A percentile compares a stretch with the other conserved stretches of the same genome.
Evolutionary conservation across 1,140 invertebrate genomes (phyloP).

Genomic region (Anastrepha obliqua): DNA sequence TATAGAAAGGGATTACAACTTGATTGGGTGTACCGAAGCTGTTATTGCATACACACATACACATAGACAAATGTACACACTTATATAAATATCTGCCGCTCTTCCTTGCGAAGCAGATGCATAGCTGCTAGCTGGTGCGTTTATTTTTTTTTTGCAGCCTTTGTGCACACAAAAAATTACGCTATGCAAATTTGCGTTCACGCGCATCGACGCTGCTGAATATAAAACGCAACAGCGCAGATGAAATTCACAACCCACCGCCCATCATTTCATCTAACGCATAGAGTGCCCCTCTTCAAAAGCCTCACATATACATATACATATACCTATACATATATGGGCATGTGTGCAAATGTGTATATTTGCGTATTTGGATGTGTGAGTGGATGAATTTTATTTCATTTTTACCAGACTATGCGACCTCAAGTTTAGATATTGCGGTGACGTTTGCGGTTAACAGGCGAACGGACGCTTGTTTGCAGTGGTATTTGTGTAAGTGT

Average conservation of each 20-base stretch:
- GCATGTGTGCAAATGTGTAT: too few relatives aligned
- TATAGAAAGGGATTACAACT: too few relatives aligned
- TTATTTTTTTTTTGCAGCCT: not conserved
- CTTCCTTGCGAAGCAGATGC: too few relatives aligned
- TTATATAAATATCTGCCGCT: not conserved
- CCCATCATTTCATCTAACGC: not conserved
- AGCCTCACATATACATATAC: not conserved
- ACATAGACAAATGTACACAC: too few relatives aligned
- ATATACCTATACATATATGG: too few relatives aligned
- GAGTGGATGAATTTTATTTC: conserved; percentile 25
- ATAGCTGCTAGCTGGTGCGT: too few relatives aligned
- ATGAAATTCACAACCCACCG: not conserved
- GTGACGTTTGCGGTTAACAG: conserved; percentile 27
- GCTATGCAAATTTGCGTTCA: conserved; percentile 25
- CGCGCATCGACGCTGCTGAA: conserved; percentile 36
- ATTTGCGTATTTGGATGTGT: too few relatives aligned
- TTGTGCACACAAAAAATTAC: conserved; percentile 39
- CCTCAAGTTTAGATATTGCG: conserved; percentile 41
- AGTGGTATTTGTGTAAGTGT: not conserved
- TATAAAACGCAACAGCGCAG: conserved; percentile 11
- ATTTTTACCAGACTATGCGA: not conserved
- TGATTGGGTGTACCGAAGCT: too few relatives aligned
- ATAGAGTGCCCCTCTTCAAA: not conserved
- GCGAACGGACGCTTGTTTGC: not conserved
- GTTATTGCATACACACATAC: too few relatives aligned